Base-by-base conservation (phyloP, 2,113 vertebrate species). In the Anseranas semipalmata region DNA sequence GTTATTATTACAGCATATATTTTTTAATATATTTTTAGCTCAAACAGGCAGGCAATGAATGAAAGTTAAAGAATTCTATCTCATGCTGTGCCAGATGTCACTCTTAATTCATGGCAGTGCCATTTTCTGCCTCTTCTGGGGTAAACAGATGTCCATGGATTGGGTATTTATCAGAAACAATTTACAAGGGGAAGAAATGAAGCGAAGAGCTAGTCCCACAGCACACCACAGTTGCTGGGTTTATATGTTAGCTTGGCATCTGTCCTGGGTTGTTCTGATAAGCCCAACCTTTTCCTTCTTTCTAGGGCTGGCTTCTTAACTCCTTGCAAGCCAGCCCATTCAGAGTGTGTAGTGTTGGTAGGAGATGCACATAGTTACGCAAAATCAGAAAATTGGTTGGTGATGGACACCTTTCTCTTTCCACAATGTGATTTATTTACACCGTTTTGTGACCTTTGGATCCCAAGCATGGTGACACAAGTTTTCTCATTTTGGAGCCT, bases 1-100 rank as follows among this genome's bases (percentile, higher is more conserved):
- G 78, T 82, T 92, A 52, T 91, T 92, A 86, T 89, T 94, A 75
- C 30, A 62, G 30, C 35, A 70, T 94, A 63, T 94, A 65, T 90
- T 90, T 72, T 1, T 0, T 6, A 58, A 78, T 84, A 84, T 82
- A 93, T 76, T 93, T 96, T 93, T 90, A 94, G 52, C 71, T 97
- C 43, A 83, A 94, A 78, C 24, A 82, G 81, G 66, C 50, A 91
- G 60, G 35, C 67, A 93, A 45, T 67, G 85, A 94, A 95, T 93
- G 77, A 87, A 56, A 67, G 19, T 25, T 41, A 86, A 60, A 4
- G 20, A 53, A 66, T 62, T 45, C 46, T 45, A 18, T 46, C n/a
- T 84, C 27, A n/a, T 60, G 48, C 28, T n/a, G 39, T 66, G 56
- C 63, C 83, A 70, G 50, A 67, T 41, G 45, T 43, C 32, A 45